Conservation (phyloP, 2,888 invertebrate genomes). For the Lasioglossum malachurum region DNA sequence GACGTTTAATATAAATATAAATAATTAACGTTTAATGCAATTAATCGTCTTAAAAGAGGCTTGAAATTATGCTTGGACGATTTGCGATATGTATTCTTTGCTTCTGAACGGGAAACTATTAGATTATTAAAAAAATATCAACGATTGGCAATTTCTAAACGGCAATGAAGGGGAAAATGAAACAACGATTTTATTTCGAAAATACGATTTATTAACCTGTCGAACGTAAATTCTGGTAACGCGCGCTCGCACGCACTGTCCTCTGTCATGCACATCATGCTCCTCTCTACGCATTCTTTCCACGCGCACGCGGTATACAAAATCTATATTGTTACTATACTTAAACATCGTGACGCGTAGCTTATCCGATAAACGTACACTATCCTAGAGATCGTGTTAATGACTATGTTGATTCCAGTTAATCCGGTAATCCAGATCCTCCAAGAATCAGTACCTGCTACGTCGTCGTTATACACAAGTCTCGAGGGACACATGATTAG, state of each 20-base stretch:
- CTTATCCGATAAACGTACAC: conserved; percentile 79
- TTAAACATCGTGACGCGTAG: conserved; percentile 82
- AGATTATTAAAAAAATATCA: not conserved
- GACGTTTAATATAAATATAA: not conserved
- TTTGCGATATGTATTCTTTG: not conserved
- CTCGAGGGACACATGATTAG: conserved; percentile 45
- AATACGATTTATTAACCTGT: conserved; percentile 84
- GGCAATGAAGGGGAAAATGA: not conserved
- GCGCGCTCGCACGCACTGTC: conserved; percentile 70
- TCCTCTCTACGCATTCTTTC: conserved; percentile 73
- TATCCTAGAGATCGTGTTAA: conserved; percentile 67
- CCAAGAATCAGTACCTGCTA: conserved; percentile 32
- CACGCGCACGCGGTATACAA: conserved; percentile 79
- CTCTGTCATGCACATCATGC: conserved; percentile 74
- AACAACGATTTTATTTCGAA: conserved; percentile 79
- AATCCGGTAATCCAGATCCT: conserved; percentile 53
- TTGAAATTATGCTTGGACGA: not conserved
- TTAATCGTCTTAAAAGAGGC: not conserved
- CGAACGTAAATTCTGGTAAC: conserved; percentile 79
- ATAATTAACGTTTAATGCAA: not conserved
- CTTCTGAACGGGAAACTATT: not conserved
- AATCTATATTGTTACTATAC: conserved; percentile 83
- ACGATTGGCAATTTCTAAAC: not conserved
- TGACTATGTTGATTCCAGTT: conserved; percentile 60
- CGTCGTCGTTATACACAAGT: conserved; percentile 45